phyloP scores from a whole-genome alignment of 2,113 vertebrate species.

The Rynchops niger region DNA sequence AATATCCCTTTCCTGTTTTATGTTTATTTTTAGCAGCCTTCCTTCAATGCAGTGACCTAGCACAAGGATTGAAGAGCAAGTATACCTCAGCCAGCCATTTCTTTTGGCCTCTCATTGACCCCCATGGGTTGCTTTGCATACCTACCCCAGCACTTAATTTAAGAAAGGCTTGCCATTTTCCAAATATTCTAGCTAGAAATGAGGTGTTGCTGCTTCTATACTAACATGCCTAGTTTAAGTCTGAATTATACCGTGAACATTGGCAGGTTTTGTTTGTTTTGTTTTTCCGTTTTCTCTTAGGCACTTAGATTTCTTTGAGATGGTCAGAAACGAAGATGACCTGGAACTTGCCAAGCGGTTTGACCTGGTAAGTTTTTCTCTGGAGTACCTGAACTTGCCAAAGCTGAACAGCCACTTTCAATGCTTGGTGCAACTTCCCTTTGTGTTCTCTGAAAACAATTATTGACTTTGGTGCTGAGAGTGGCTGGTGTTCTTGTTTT shows the following conservation, averaged over 20 bases:
- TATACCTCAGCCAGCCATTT: background rate
- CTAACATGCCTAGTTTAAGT: background rate
- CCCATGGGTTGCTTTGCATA: background rate
- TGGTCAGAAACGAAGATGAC: slow-evolving; percentile 98
- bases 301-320: slow-evolving; percentile 98
- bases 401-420: background rate
- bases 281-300: slow-evolving; percentile 65
- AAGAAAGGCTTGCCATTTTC: background rate
- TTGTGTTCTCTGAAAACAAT: background rate
- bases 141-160: background rate
- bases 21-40: background rate
- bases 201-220: background rate
- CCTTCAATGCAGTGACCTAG: background rate
- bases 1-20: background rate
- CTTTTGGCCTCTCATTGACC: background rate
- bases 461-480: background rate
- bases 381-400: background rate
- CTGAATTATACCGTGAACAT: background rate
- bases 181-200: background rate
- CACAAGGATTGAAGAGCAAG: background rate
- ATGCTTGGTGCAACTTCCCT: background rate
- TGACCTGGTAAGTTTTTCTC: slow-evolving; percentile 82
- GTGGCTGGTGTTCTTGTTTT: background rate
- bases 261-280: background rate
- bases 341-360: slow-evolving; percentile 90